Base-by-base conservation (phyloP, 2,888 invertebrate species). In the Cantharis rustica region DNA sequence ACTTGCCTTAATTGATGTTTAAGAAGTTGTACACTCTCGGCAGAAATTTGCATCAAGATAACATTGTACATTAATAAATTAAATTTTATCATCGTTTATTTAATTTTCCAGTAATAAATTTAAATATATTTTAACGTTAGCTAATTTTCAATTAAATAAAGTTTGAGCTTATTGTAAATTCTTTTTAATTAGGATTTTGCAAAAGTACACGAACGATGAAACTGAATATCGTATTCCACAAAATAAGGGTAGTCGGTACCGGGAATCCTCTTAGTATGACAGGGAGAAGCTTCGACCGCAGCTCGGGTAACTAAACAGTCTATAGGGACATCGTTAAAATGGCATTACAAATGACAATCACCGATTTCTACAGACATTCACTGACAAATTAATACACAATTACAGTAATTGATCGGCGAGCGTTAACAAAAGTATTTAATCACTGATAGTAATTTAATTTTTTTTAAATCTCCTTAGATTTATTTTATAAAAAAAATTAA, bases 1-100 rank as follows among this genome's bases (percentile, higher is more conserved):
- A 85, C 83, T 85, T 82, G 83, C 84, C 84, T 82, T 85, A 85
- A 85, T 85, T 86, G 86, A 86, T 85, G 86, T 85, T 85, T 85
- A 86, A 86, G 85, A 85, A 84, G 80, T 75, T 79, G 83, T 80
- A 81, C 81, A 82, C 69, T 78, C 75, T 64, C 23, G 13, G 26
- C 13, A 31, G 64, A 72, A 62, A n/a, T 26, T 20, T 61, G 15
- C 62, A 61, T 70, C 17, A 23, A 69, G 15, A 31, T 31, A 13
- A 27, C 26, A 16, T 23, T 27, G 15, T 26, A 68, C 26, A 27
- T 26, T 15, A 68, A 68, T 16, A 13, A 26, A 68, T 26, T n/a
- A 68, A 68, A 27, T 68, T 17, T 27, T 63, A 63, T 17, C 16
- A 63, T 63, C n/a, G 26, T 27, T 26, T 68, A 26, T 68, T 68